Conservation (phyloP, 1,140 invertebrate species). For the Dendroctonus ponderosae region DNA sequence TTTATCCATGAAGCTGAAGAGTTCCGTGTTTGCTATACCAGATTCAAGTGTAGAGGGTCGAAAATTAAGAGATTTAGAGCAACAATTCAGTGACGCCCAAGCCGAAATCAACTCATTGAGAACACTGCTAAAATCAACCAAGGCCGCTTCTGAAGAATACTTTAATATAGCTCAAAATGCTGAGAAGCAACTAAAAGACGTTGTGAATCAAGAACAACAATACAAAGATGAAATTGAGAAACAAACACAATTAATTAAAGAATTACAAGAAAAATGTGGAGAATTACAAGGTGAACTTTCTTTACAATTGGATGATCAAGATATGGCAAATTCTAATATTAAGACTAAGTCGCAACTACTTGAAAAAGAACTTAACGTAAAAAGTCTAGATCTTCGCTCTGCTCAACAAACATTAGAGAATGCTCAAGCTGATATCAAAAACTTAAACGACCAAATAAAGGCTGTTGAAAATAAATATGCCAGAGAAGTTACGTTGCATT, state of each 20-base stretch:
- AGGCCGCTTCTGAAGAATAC: slow-evolving; percentile 77
- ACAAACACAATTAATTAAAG: slow-evolving; percentile 54
- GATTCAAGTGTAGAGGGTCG: slow-evolving; percentile 58
- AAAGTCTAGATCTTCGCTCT: slow-evolving; percentile 62
- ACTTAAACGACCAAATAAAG: slow-evolving; percentile 55
- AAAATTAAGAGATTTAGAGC: slow-evolving; percentile 71
- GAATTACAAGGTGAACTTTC: slow-evolving; percentile 65
- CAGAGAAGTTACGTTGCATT: slow-evolving; percentile 81
- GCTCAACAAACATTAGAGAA: slow-evolving; percentile 61
- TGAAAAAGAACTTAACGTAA: slow-evolving; percentile 59
- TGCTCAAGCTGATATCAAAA: slow-evolving; percentile 59
- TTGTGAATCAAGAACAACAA: slow-evolving; percentile 63
- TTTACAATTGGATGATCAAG: slow-evolving; percentile 60
- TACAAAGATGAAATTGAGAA: slow-evolving; percentile 60
- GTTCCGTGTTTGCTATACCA: slow-evolving; percentile 50
- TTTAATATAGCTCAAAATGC: slow-evolving; percentile 75
- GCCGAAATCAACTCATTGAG: slow-evolving; percentile 68
- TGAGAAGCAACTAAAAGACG: slow-evolving; percentile 73
- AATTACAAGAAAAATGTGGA: slow-evolving; percentile 61
- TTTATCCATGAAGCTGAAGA: slow-evolving; percentile 64
- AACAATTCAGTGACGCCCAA: slow-evolving; percentile 64
- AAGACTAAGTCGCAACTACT: slow-evolving; percentile 49
- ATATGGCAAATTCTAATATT: slow-evolving; percentile 53
- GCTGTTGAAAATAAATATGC: slow-evolving; percentile 84
- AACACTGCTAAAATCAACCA: slow-evolving; percentile 68